Evolutionary conservation across 2,113 vertebrate species (phyloP), one percentile per base, ranked within the genome.

Genomic region (Excalfactoria chinensis): DNA sequence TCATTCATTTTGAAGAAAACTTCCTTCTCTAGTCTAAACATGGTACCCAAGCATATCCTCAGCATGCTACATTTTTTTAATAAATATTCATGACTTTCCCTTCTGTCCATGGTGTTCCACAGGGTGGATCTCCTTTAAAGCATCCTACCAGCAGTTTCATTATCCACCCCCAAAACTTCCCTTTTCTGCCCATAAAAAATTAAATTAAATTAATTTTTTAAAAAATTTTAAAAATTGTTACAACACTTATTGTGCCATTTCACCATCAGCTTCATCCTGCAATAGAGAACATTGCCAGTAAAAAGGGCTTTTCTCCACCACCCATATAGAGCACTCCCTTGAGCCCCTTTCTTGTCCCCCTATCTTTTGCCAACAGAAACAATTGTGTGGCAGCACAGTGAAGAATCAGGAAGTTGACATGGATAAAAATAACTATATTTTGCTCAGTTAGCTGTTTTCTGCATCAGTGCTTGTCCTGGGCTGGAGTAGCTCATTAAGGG

Each of bases 401-500:
- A 92, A 75, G 69, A 92, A n/a, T 17, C 3, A 2, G 58, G 67
- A 91, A 92, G 67, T 1, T 84, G 78, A 93, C 46, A 17, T 20
- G 49, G 25, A 41, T 83, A 93, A 95, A 95, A 95, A 93, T 69
- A 84, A 79, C 53, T 78, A 1, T 62, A 70, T 91, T 95, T 95
- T 85, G 81, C 89, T 91, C 7, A 0, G 30, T 87, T 92, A 76
- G 91, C 71, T 87, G 7, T 85, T 95, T 93, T 89, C 87, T 91
- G 59, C 87, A 73, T 76, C 84, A 79, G 0, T 0, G 28, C 32
- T 89, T 67, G 25, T 67, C 17, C 49, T 7, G 3, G 59, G 16
- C n/a, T 66, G 48, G n/a, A 69, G 67, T 79, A 53, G 49, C 28
- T 76, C 63, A 32, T 1, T 8, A 82, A 67, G 17, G 44, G 43